Percentiles rank a stretch among this genome's conserved stretches.
Evolutionary conservation across 2,797 vertebrate genomes (phyloP).

Genomic region (Sebastes cheni): DNA sequence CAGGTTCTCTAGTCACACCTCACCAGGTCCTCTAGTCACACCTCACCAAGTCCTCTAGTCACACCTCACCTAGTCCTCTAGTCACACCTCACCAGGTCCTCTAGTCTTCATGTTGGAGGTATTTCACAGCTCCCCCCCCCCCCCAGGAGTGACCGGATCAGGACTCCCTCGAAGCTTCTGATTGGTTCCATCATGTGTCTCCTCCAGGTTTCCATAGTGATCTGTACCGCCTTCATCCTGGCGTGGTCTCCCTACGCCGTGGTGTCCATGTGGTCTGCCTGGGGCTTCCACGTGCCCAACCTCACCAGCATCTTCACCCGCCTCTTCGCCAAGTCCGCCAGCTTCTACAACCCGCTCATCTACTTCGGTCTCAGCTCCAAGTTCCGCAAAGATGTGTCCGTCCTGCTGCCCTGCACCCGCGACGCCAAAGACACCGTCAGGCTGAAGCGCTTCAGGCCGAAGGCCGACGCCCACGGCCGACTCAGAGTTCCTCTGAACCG

Average conservation of each 20-base stretch:
- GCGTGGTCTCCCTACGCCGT: constrained; percentile 89
- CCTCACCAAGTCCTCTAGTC: no score
- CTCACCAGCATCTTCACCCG: constrained; percentile 85
- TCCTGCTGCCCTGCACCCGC: constrained; percentile 78
- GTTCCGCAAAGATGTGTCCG: constrained; percentile 81
- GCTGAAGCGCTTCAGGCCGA: constrained; percentile 79
- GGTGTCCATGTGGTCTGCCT: constrained; percentile 86
- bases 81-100: no score
- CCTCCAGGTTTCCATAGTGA: constrained; percentile 84
- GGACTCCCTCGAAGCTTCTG: not conserved
- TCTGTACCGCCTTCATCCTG: constrained; percentile 84
- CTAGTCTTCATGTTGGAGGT: no score
- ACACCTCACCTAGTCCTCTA: no score
- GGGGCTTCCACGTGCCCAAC: constrained; percentile 80
- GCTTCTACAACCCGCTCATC: constrained; percentile 86
- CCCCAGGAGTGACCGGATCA: not conserved
- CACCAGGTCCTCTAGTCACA: no score
- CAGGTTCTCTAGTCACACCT: no score
- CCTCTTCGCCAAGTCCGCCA: constrained; percentile 86
- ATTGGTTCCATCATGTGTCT: not conserved
- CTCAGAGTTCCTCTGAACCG: constrained; percentile 28
- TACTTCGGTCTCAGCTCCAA: constrained; percentile 89
- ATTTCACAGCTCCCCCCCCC: no score
- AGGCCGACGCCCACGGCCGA: constrained; percentile 12
- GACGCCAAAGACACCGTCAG: constrained; percentile 75